A percentile compares a stretch with the other conserved stretches of the same genome.
These are phyloP conservation scores for Anoplius nigerrimus DNA, from an alignment of 2,888 invertebrate genomes.

Conservation along the genomic window DNA sequence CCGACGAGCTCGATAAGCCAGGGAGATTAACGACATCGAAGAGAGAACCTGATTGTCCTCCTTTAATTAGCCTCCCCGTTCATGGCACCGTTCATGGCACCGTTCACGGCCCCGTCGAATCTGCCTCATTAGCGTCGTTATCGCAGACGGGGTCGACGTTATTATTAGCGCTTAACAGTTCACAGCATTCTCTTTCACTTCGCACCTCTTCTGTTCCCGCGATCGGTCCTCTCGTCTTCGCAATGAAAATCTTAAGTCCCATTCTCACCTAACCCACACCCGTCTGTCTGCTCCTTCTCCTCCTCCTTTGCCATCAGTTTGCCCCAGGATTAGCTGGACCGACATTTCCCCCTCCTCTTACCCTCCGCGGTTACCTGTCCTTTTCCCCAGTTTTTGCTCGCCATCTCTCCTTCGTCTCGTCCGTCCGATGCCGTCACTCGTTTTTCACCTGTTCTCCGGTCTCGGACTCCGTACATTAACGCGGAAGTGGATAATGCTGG, in stretches of 20 bases:
- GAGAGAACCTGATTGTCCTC: not conserved
- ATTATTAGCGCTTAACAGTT: conserved; percentile 2
- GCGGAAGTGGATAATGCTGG: too few relatives aligned
- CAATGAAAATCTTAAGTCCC: not conserved
- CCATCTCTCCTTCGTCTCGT: too few relatives aligned
- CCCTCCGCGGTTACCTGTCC: not conserved
- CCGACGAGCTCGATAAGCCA: not conserved
- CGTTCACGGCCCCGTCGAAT: not conserved
- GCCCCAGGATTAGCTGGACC: not conserved
- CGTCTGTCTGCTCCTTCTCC: not conserved
- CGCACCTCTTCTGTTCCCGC: not conserved
- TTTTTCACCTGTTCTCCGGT: too few relatives aligned
- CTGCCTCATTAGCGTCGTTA: not conserved
- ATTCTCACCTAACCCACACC: too few relatives aligned
- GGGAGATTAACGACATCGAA: not conserved
- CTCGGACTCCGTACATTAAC: too few relatives aligned
- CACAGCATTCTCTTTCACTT: conserved; percentile 1
- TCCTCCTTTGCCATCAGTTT: not conserved
- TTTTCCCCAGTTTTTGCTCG: too few relatives aligned
- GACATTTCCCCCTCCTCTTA: not conserved
- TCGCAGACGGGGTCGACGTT: conserved; percentile 6
- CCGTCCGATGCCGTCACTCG: too few relatives aligned
- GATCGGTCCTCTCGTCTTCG: not conserved
- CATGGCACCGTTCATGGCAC: not conserved
- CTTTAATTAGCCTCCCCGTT: not conserved